Evolutionary conservation across 2,113 vertebrate genomes (phyloP).

Genomic region (Todiramphus saurophagus): DNA sequence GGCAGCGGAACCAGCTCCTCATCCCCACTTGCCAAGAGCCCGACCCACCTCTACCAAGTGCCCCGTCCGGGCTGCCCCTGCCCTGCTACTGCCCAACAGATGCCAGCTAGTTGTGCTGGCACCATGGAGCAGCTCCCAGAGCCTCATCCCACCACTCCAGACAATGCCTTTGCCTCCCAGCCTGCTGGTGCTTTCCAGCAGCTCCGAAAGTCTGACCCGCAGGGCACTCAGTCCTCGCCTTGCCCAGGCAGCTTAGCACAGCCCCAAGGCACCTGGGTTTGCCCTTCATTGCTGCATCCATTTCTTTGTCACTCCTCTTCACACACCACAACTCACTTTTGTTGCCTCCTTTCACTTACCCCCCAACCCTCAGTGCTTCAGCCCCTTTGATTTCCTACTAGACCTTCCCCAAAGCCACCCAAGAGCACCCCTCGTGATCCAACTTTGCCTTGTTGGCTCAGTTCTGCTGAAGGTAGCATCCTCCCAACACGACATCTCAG

Average conservation of each 20-base stretch:
- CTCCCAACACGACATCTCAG: fast-evolving
- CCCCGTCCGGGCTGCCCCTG: fast-evolving
- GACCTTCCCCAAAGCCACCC: neutral
- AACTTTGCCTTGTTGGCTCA: neutral
- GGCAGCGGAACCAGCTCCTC: fast-evolving
- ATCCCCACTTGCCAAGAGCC: fast-evolving
- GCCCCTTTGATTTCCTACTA: neutral
- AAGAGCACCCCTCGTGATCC: neutral
- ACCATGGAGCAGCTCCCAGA: fast-evolving
- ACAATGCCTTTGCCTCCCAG: neutral
- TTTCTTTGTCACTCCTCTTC: neutral
- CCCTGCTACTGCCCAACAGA: neutral
- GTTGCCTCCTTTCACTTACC: neutral
- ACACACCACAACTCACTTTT: neutral
- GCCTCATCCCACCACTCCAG: fast-evolving
- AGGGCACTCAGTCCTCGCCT: neutral
- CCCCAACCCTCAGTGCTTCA: fast-evolving
- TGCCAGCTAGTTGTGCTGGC: neutral
- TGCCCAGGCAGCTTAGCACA: neutral
- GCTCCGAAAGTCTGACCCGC: neutral
- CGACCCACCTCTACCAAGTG: fast-evolving
- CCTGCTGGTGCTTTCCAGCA: neutral
- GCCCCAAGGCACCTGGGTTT: neutral
- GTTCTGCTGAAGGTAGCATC: neutral
- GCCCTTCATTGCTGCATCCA: neutral